phyloP scores from a whole-genome alignment of 2,113 vertebrate genomes.

The Catagonus wagneri region DNA sequence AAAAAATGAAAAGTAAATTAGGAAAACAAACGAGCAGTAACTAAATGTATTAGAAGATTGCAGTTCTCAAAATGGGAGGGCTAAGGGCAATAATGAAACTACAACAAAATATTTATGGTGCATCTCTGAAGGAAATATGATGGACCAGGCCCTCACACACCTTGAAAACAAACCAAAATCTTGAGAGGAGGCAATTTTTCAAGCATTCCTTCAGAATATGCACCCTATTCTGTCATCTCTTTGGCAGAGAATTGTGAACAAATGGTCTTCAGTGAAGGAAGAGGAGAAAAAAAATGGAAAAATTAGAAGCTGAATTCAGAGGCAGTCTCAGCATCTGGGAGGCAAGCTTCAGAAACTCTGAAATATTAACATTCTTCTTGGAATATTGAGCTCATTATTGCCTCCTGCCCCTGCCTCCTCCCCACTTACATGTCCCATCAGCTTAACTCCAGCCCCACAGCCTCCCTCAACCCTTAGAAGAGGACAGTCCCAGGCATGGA shows the following conservation, averaged over 20 bases:
- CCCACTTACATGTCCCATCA: background rate
- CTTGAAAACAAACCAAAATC: background rate
- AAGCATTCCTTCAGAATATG: background rate
- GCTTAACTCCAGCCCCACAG: background rate
- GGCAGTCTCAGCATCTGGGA: background rate
- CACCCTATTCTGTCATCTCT: background rate
- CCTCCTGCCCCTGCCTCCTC: background rate
- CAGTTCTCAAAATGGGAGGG: background rate
- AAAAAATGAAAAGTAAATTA: background rate
- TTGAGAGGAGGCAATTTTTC: background rate
- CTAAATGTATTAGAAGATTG: background rate
- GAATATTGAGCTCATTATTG: background rate
- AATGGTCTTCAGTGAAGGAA: background rate
- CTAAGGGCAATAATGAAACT: background rate
- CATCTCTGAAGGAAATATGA: background rate
- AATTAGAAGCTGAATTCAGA: background rate
- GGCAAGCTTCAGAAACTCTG: background rate
- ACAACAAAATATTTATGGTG: background rate
- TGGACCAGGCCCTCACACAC: background rate
- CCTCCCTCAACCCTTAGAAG: background rate
- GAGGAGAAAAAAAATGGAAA: background rate
- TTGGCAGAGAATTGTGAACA: constrained; percentile 5
- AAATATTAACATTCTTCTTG: background rate
- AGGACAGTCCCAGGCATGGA: background rate
- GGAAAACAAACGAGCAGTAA: background rate